These are phyloP conservation scores for Hyperoplus lanceolatus DNA, from an alignment of 2,797 vertebrate genomes.

Conservation along the genomic window DNA sequence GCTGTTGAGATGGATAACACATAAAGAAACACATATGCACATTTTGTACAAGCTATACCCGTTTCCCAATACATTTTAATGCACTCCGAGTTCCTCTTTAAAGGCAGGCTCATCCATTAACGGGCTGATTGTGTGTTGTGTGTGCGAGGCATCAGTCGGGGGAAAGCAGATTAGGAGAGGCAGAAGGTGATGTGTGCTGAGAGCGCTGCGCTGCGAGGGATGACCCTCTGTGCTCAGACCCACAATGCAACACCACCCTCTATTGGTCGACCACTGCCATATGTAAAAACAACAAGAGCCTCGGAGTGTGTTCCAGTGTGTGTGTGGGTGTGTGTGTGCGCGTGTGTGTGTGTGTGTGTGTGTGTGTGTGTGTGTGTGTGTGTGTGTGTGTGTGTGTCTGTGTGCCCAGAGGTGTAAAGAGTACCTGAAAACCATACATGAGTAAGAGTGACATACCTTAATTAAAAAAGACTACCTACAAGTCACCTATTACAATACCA, in stretches of 20 bases:
- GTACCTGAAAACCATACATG: too few relatives aligned
- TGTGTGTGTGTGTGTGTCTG: background rate
- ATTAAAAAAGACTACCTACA: too few relatives aligned
- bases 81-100: conserved; percentile 37
- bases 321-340: background rate
- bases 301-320: background rate
- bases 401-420: background rate
- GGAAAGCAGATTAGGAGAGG: conserved; percentile 50
- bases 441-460: too few relatives aligned
- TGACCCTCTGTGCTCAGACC: conserved; percentile 58
- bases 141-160: conserved; percentile 32
- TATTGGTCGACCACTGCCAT: conserved; percentile 76
- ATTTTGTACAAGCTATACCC: background rate
- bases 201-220: conserved; percentile 6
- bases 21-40: background rate
- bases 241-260: conserved; percentile 86
- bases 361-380: conserved; percentile 6
- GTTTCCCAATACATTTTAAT: conserved; percentile 10
- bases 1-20: background rate
- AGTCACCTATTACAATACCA: too few relatives aligned
- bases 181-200: conserved; percentile 42
- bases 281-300: conserved; percentile 37
- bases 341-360: conserved; percentile 17
- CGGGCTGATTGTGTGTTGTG: conserved; percentile 20
- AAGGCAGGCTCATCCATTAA: conserved; percentile 49